phyloP scores from a whole-genome alignment of 2,113 vertebrate species.

The Nothoprocta pentlandii region DNA sequence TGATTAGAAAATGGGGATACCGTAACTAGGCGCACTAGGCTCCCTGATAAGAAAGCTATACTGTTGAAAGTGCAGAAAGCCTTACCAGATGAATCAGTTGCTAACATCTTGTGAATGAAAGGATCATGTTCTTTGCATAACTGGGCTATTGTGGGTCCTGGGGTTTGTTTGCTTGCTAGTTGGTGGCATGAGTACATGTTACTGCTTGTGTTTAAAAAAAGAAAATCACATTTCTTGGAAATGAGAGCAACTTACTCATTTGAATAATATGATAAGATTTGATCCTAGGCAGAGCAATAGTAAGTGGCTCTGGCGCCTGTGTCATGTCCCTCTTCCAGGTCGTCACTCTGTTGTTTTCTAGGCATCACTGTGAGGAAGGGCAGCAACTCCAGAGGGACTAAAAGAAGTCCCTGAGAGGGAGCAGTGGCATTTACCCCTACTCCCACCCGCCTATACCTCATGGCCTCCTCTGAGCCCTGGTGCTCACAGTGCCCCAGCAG shows the following conservation, averaged over 20 bases:
- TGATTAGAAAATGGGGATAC: background rate
- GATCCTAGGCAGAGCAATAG: background rate
- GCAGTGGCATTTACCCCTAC: background rate
- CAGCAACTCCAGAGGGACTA: background rate
- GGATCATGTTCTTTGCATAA: slow-evolving; percentile 1
- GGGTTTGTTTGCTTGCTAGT: slow-evolving; percentile 9
- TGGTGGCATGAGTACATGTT: background rate
- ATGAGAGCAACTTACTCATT: slow-evolving; percentile 18
- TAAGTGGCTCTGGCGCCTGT: background rate
- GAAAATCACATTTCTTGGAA: slow-evolving; percentile 44
- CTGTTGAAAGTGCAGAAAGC: background rate
- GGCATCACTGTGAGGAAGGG: background rate
- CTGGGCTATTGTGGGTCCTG: background rate
- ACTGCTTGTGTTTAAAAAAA: background rate
- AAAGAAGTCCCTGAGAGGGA: background rate
- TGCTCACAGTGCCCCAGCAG: background rate
- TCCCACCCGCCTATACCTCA: rapidly evolving
- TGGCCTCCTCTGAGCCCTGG: background rate
- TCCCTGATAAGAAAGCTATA: background rate
- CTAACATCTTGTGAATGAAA: slow-evolving; percentile 35
- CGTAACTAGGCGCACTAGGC: background rate
- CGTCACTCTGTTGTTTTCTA: background rate
- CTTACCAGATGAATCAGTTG: background rate
- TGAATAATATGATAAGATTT: slow-evolving; percentile 16
- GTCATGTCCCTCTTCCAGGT: background rate